Evolutionary conservation across 2,797 vertebrate species (phyloP).

Genomic region (Micropoecilia bifurca): DNA sequence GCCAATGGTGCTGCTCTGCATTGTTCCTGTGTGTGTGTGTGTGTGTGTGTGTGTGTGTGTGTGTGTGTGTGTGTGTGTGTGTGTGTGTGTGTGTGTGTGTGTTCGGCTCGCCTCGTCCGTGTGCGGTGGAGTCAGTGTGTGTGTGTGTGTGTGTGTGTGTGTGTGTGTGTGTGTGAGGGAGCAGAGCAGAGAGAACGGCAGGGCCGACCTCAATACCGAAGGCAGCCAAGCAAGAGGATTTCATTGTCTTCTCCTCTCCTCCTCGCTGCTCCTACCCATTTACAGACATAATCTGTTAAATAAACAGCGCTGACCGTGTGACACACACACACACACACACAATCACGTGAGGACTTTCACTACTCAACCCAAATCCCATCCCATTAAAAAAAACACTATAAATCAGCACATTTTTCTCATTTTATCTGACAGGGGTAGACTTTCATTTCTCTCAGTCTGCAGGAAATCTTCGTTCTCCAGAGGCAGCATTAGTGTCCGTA

Average conservation of each 20-base stretch:
- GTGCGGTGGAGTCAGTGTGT: constrained; percentile 35
- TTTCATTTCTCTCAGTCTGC: background rate
- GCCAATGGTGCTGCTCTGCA: constrained; percentile 66
- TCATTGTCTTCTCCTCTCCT: constrained; percentile 61
- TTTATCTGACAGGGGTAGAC: background rate
- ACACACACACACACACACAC: too few relatives aligned
- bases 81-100: constrained; percentile 23
- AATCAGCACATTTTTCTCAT: constrained; percentile 25
- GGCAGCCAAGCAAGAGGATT: constrained; percentile 71
- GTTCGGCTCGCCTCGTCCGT: constrained; percentile 15
- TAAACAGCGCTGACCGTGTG: constrained; percentile 36
- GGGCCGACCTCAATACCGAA: constrained; percentile 64
- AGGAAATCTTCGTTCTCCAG: background rate
- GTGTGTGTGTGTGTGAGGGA: constrained; percentile 8
- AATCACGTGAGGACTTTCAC: constrained; percentile 49
- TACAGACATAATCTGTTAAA: constrained; percentile 52
- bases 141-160: background rate
- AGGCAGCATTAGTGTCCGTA: background rate
- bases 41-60: background rate
- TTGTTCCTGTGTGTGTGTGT: constrained; percentile 65
- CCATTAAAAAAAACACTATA: background rate
- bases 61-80: constrained; percentile 3
- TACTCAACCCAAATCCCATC: constrained; percentile 6
- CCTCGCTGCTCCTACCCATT: constrained; percentile 50
- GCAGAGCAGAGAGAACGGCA: constrained; percentile 25